Base-by-base conservation (phyloP, 2,888 invertebrate genomes). In the Amphipyra berbera region DNA sequence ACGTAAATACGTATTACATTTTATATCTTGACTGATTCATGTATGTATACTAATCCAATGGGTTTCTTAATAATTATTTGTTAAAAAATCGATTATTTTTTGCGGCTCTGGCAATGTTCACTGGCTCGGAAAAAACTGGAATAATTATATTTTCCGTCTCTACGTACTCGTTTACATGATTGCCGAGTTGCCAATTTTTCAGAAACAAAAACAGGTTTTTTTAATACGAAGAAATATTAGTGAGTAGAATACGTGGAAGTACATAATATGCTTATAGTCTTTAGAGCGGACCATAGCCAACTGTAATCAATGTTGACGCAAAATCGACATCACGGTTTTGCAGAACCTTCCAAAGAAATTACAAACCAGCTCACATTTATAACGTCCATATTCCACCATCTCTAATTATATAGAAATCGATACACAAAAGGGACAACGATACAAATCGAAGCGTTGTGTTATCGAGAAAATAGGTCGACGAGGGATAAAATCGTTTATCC, bases 381-480 rank as follows among this genome's bases (percentile, higher is more conserved):
- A 3, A 7, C 2, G n/a, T 13, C 47, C 13, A 41, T 47, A 59
- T 40, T 45, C 42, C 13, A 14, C 49, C 13, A 62, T 56, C 46
- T 68, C 30, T 62, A 62, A 71, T 67, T 57, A 66, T 45, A 60
- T 27, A 57, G 35, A 40, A 59, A 78, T 75, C 64, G 71, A 77
- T 75, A 75, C 59, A 61, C 52, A 67, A 70, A 66, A 41, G 59
- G 56, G 30, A 73, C 48, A 60, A 40, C 69, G 38, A 58, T 48
- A 63, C 65, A 64, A 74, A 58, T 54, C 66, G 57, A 68, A 72
- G 42, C 56, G 67, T 41, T 57, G 65, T 72, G 52, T 63, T 70
- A 74, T 73, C 59, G 66, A 61, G 70, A 69, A 81, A 82, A 80
- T 79, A 76, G 84, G 82, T 67, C 79, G 70, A 71, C 68, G 61